Percentiles rank a stretch among this genome's conserved stretches.
Conservation (phyloP, 2,888 invertebrate species). For the Scaptomyza reducta region DNA sequence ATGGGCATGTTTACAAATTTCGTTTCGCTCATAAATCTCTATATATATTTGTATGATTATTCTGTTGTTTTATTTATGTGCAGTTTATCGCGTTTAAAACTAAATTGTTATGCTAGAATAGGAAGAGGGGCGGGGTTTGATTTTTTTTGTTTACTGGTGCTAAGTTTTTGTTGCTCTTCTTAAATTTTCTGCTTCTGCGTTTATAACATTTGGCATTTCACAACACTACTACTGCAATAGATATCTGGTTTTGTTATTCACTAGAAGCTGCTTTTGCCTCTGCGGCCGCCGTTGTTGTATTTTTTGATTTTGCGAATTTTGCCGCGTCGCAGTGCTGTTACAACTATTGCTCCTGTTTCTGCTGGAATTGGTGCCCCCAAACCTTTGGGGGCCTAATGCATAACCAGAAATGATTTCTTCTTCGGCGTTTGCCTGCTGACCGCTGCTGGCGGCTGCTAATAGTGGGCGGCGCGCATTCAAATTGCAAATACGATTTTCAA, state of each 20-base stretch:
- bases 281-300: constrained; percentile 34
- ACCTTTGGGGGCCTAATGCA: constrained; percentile 84
- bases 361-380: constrained; percentile 82
- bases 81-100: constrained; percentile 30
- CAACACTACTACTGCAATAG: constrained; percentile 65
- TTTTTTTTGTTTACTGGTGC: constrained; percentile 47
- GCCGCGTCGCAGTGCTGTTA: constrained; percentile 25
- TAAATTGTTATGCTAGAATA: constrained; percentile 23
- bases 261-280: constrained; percentile 40
- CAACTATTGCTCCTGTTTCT: constrained; percentile 53
- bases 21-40: constrained; percentile 31
- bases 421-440: constrained; percentile 62
- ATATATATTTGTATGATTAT: constrained; percentile 6
- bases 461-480: constrained; percentile 72
- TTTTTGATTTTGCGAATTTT: constrained; percentile 23
- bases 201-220: constrained; percentile 62
- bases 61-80: constrained; percentile 12
- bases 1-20: constrained; percentile 60
- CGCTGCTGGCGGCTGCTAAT: constrained; percentile 62
- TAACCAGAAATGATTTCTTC: constrained; percentile 71
- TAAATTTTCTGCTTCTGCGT: constrained; percentile 38
- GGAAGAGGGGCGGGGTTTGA: constrained; percentile 12
- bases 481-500: constrained; percentile 73
- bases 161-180: constrained; percentile 53
- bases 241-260: constrained; percentile 39